Evolutionary conservation across 2,797 vertebrate species (phyloP).

Genomic region (Leuciscus waleckii): DNA sequence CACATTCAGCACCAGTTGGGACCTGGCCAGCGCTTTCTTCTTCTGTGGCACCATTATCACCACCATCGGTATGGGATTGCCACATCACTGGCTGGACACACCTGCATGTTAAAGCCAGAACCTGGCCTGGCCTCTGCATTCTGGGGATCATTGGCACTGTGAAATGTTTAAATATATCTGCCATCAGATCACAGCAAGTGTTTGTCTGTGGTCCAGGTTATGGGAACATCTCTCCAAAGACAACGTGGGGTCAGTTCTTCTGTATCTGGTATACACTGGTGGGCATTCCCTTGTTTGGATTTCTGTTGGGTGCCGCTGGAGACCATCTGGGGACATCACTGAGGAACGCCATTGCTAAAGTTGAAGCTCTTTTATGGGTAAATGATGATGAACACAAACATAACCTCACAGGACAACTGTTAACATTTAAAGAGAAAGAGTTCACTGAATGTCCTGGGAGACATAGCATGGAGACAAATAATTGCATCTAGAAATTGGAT

Average conservation of each 20-base stretch:
- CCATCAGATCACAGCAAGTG: slow-evolving; percentile 49
- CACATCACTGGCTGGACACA: slow-evolving; percentile 34
- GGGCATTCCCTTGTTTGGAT: slow-evolving; percentile 90
- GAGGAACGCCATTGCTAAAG: slow-evolving; percentile 83
- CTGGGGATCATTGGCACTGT: slow-evolving; percentile 45
- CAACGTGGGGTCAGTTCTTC: slow-evolving; percentile 86
- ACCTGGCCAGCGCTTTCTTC: slow-evolving; percentile 90
- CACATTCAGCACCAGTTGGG: slow-evolving; percentile 82
- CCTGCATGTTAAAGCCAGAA: slow-evolving; percentile 44
- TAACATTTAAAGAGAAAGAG: slow-evolving; percentile 9
- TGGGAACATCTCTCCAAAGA: slow-evolving; percentile 90
- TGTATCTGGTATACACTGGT: slow-evolving; percentile 91
- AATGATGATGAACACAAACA: slow-evolving; percentile 54
- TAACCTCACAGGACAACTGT: not conserved
- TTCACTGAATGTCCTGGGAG: not conserved
- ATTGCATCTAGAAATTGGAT: not conserved
- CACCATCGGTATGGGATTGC: slow-evolving; percentile 84
- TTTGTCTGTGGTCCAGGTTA: slow-evolving; percentile 78
- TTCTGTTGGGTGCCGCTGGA: slow-evolving; percentile 88
- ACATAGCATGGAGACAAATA: not conserved
- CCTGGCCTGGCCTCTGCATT: slow-evolving; percentile 48
- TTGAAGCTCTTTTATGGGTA: slow-evolving; percentile 90
- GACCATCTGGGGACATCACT: slow-evolving; percentile 89
- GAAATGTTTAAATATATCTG: slow-evolving; percentile 53
- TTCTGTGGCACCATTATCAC: slow-evolving; percentile 95